Conservation (phyloP, 2,888 invertebrate species). For the Eilema depressum region DNA sequence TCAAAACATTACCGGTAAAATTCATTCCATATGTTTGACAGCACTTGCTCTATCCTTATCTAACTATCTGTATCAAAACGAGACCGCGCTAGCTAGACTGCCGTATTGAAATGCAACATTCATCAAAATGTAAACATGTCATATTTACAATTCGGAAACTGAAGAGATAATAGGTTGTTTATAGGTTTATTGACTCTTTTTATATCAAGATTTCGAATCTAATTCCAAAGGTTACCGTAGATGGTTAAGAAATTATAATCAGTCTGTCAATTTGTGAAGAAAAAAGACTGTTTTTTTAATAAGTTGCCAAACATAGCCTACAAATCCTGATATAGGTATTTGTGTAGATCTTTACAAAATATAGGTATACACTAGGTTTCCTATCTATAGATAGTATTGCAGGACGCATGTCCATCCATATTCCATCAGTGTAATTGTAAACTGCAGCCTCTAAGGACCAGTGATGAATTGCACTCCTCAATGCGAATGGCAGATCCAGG, state of each 20-base stretch:
- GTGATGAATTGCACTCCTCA: conserved; percentile 19
- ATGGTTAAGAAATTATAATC: background rate
- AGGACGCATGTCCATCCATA: conserved; percentile 12
- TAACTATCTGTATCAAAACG: background rate
- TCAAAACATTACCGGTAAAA: background rate
- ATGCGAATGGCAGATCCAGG: conserved; percentile 69
- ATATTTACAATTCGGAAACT: background rate
- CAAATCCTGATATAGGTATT: background rate
- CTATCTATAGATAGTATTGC: conserved; percentile 6
- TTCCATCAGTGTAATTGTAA: conserved; percentile 5
- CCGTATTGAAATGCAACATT: background rate
- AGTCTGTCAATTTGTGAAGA: background rate
- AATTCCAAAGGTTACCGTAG: conserved; percentile 14
- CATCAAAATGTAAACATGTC: conserved; percentile 10
- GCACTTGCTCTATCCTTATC: conserved; percentile 1
- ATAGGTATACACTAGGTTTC: background rate
- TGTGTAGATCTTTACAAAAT: background rate
- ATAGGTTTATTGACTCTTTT: background rate
- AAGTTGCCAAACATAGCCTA: background rate
- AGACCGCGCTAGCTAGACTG: background rate
- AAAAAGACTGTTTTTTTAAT: background rate
- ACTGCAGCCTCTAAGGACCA: background rate
- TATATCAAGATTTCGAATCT: background rate
- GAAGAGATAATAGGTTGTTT: background rate
- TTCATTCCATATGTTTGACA: background rate